Evolutionary conservation across 2,797 vertebrate genomes (phyloP), one percentile per base, ranked within the genome.

Genomic region (Meda fulgida): DNA sequence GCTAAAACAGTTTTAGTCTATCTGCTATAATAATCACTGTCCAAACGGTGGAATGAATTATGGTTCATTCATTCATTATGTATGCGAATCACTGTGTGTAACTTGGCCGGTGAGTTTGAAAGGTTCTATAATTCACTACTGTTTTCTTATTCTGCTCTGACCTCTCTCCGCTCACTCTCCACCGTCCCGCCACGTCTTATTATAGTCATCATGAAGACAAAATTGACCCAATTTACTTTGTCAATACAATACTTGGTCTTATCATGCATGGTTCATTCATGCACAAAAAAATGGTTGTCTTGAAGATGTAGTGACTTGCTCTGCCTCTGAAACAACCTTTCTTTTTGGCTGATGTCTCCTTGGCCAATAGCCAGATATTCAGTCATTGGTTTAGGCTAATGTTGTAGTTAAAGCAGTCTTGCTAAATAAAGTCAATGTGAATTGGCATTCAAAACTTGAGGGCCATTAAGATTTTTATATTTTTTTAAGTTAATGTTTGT

Each of bases 1-100:
- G 40, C 40, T 48, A 66, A 26, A 69, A n/a, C 80, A 55, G 67
- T 84, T 36, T 31, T 40, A 63, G 82, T 65, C 81, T 79, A 71
- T 87, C 84, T 89, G 88, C 82, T 89, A 83, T 86, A 88, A 83
- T 89, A 86, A 89, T 89, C 85, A 89, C 88, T 83, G 87, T 88
- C 83, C 80, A 83, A 86, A 88, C 48, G 72, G 79, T 85, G 83
- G 65, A 55, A 78, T 89, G 83, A 89, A 86, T 83, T 88, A 89
- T 88, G 83, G 40, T 55, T 73, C 58, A 66, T 76, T 89, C 83
- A 88, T 89, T 87, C 77, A 73, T 89, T 88, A 85, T 86, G 85
- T 65, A 88, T 85, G 87, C 69, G 66, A 38, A 81, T 85, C 80
- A 71, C 83, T 81, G 70, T 86, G 88, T 88, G 88, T 71, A 86